phyloP scores from a whole-genome alignment of 2,113 vertebrate species.

The Atrichornis clamosus region DNA sequence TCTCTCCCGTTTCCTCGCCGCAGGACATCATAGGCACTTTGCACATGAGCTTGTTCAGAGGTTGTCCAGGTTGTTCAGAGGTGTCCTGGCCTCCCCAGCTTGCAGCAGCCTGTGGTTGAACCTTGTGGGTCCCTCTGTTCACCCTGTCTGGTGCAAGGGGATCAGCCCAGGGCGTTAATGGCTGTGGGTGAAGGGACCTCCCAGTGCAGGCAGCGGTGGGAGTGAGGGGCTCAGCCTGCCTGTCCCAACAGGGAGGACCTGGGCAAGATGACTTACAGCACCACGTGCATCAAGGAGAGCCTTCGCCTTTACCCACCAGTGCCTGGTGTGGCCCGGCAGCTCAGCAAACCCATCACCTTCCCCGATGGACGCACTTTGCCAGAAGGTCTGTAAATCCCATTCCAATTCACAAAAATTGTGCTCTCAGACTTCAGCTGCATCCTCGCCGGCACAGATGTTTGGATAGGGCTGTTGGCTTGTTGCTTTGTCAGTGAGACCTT shows the following conservation, averaged over 20 bases:
- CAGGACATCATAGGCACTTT: not conserved
- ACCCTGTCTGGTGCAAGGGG: not conserved
- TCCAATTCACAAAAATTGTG: not conserved
- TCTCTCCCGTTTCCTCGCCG: not conserved
- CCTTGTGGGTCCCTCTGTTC: accelerated
- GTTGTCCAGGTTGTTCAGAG: not conserved
- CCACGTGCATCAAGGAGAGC: constrained; percentile 91
- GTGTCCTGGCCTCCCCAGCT: not conserved
- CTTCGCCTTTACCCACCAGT: constrained; percentile 84
- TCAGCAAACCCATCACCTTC: constrained; percentile 83
- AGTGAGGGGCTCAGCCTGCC: not conserved
- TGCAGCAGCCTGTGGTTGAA: not conserved
- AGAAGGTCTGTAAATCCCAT: constrained; percentile 71
- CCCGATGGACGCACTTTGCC: constrained; percentile 82
- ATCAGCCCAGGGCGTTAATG: not conserved
- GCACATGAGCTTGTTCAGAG: not conserved
- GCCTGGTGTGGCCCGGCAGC: constrained; percentile 72
- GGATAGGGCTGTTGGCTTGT: not conserved
- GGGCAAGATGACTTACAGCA: constrained; percentile 83
- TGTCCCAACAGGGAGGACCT: constrained; percentile 82
- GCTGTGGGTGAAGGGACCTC: not conserved
- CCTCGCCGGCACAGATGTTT: accelerated
- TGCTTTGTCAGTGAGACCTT: not conserved
- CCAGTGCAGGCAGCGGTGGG: accelerated
- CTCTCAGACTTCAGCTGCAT: not conserved